Evolutionary conservation across 2,888 invertebrate genomes (phyloP).

Genomic region (Phyto melanocephala): DNA sequence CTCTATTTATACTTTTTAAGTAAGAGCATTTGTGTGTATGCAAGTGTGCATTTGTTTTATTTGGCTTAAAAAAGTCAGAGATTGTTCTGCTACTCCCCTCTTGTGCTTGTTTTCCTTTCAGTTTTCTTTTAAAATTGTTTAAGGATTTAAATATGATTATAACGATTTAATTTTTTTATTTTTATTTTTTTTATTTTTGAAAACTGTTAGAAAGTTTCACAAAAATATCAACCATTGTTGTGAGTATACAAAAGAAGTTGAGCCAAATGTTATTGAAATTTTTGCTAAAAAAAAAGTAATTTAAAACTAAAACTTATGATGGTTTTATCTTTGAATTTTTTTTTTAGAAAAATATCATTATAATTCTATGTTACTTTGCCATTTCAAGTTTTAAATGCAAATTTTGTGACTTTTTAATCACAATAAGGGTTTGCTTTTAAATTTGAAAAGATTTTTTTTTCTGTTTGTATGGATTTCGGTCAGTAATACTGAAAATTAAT

Average conservation of each 20-base stretch:
- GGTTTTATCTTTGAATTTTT: conserved; percentile 24
- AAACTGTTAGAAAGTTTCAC: conserved; percentile 29
- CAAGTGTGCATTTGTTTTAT: conserved; percentile 28
- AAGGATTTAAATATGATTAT: conserved; percentile 62
- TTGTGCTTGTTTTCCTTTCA: neutral
- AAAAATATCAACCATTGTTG: conserved; percentile 46
- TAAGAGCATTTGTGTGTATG: neutral
- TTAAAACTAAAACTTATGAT: conserved; percentile 45
- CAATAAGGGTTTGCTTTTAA: conserved; percentile 15
- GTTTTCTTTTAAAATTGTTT: conserved; percentile 49
- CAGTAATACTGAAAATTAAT: too few species aligned
- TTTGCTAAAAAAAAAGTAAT: neutral
- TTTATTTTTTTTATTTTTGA: neutral
- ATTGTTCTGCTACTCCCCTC: neutral
- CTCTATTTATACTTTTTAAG: neutral
- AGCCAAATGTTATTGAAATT: conserved; percentile 41
- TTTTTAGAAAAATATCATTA: neutral
- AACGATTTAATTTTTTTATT: conserved; percentile 44
- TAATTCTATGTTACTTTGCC: neutral
- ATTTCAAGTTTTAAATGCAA: conserved; percentile 38
- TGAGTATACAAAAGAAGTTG: conserved; percentile 18
- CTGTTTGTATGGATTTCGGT: neutral
- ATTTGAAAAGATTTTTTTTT: too few species aligned
- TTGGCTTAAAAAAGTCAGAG: conserved; percentile 30
- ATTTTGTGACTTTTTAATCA: conserved; percentile 38